Conservation (phyloP, 2,797 vertebrate species). For the Pseudochirops corinnae region DNA sequence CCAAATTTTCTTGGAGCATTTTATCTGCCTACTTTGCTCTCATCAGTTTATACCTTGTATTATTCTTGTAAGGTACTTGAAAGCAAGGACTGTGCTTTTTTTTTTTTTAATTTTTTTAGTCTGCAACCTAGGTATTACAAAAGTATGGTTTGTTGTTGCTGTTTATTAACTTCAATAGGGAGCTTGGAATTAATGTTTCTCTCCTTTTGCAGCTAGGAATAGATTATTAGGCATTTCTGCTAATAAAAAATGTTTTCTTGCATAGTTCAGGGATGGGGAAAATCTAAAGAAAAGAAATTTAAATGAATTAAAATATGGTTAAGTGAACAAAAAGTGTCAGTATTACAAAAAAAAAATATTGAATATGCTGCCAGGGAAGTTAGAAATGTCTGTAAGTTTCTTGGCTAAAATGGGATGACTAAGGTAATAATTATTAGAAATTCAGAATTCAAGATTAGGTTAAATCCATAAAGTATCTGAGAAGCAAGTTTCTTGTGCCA, state of each 20-base stretch:
- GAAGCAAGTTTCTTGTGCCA: not conserved
- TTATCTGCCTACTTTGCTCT: not conserved
- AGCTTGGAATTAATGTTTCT: not conserved
- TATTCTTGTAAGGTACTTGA: too few species aligned
- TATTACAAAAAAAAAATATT: not conserved
- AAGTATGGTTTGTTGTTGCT: not conserved
- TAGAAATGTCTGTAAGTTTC: not conserved
- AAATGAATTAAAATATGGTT: not conserved
- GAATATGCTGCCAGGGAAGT: not conserved
- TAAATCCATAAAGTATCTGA: not conserved
- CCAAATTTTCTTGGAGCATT: not conserved
- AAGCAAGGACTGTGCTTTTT: too few species aligned
- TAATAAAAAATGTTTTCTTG: not conserved
- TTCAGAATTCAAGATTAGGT: not conserved
- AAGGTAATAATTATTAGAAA: not conserved
- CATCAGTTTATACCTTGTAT: not conserved
- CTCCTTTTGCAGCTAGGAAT: not conserved
- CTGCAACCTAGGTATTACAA: not conserved
- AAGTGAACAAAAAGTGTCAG: not conserved
- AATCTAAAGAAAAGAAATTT: not conserved
- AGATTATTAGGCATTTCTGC: not conserved
- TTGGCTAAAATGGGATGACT: not conserved
- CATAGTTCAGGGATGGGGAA: not conserved
- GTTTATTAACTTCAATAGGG: not conserved
- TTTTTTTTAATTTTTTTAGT: not conserved